Base-by-base conservation (phyloP, 2,113 vertebrate species). In the Ranitomeya variabilis region DNA sequence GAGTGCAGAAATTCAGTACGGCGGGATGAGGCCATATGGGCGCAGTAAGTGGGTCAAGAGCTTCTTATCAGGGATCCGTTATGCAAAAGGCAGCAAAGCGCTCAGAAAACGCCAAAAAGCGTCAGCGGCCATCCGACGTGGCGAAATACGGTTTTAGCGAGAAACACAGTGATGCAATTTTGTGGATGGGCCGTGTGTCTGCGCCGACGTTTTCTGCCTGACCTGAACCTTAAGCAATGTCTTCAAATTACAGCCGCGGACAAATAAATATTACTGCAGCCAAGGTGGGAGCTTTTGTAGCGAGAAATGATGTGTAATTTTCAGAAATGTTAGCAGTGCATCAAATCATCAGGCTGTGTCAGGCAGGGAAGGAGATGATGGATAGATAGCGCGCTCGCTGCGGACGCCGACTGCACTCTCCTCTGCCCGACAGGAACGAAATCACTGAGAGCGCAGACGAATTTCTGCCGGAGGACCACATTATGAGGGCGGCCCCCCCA, bases 231-330 rank as follows among this genome's bases (percentile, higher is more conserved):
- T 89, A 86, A 89, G 90, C 21, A 88, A 91, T 60, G 86, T 86
- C 88, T 90, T 86, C 71, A 87, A 89, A 89, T 51, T 14, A 37
- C 84, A 0, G 5, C 21, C 51, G 4, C 0, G 0, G 86, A 45
- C 85, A 67, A 90, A 91, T 55, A 12, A 18, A 26, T 26, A 12
- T 12, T 18, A 54, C 71, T 37, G 87, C 19, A 55, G 69, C 66
- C 76, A 64, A 57, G 86, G 90, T 86, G 81, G 57, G 3, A 0
- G 81, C 90, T 82, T 85, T 4, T 69, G 86, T 10, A 57, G 90
- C 78, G 90, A 90, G 90, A 87, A 89, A 88, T 21, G 87, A 62
- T 67, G 3, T 11, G 64, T 11, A 16, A 71, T 90, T 89, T 90
- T 77, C 89, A 90, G 85, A 87, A 89, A 54, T 0, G 1, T 86